Conservation (phyloP, 2,888 invertebrate species). For the Volucella inanis region DNA sequence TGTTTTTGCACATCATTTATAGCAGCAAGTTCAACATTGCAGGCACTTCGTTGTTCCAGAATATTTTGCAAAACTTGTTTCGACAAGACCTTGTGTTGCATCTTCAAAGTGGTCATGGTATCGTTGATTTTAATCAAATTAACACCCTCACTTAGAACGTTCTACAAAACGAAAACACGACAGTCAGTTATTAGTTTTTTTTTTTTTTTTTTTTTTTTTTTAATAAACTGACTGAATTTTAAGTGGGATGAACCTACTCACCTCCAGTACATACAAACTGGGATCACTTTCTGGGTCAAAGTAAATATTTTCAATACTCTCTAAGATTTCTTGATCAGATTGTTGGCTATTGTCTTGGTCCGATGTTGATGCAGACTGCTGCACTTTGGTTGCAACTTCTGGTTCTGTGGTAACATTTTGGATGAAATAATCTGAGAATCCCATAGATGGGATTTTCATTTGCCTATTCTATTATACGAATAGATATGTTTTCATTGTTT, state of each 20-base stretch:
- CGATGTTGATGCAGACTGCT: constrained; percentile 71
- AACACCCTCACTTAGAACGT: constrained; percentile 80
- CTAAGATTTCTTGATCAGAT: constrained; percentile 83
- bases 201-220: neutral
- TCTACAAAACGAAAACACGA: constrained; percentile 76
- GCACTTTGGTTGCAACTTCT: constrained; percentile 77
- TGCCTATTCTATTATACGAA: constrained; percentile 78
- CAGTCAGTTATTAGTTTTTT: neutral
- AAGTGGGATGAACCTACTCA: constrained; percentile 68
- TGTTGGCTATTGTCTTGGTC: constrained; percentile 77
- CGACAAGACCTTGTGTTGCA: constrained; percentile 89
- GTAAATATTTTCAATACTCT: constrained; percentile 81
- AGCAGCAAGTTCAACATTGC: constrained; percentile 92
- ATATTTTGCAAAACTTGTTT: constrained; percentile 97
- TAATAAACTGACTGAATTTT: constrained; percentile 47
- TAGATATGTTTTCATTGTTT: neutral
- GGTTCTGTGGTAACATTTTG: constrained; percentile 81
- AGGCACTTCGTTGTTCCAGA: constrained; percentile 94
- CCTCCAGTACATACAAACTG: constrained; percentile 81
- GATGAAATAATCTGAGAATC: constrained; percentile 83
- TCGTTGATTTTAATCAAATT: constrained; percentile 80
- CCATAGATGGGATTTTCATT: constrained; percentile 83
- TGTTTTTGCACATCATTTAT: constrained; percentile 89
- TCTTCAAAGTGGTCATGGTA: constrained; percentile 80
- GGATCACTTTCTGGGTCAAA: constrained; percentile 80